Evolutionary conservation across 2,113 vertebrate species (phyloP), one percentile per base, ranked within the genome.

Genomic region (Copsychus sechellarum): DNA sequence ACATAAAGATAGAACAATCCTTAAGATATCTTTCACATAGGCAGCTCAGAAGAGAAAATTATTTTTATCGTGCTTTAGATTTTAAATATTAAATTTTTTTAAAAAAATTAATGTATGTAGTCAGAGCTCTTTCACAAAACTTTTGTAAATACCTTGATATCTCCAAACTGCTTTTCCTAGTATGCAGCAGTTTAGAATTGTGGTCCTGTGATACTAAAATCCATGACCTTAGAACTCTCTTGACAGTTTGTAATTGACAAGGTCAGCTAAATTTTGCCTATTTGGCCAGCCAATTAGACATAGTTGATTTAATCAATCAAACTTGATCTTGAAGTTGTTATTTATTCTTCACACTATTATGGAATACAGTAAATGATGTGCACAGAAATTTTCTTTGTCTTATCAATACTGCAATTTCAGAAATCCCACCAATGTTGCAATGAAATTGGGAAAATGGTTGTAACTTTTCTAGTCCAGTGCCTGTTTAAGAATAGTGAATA

Each of bases 81-180:
- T 61, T 56, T 50, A 72, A 60, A 84, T 33, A 11, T n/a, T 60
- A 40, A n/a, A n/a, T n/a, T n/a, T n/a, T n/a, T n/a, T n/a, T n/a
- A 26, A 7, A 51, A 22, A 78, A 73, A 14, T 40, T 40, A 53
- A n/a, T 26, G 0, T 33, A 26, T 3, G 0, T 29, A n/a, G 6
- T 47, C 11, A 8, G 31, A 60, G 26, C 31, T 47, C 8, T 42
- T 86, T 36, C 20, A 58, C 20, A 18, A 45, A 15, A n/a, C 23
- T 58, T 48, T 58, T 48, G 36, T n/a, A 81, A 57, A 62, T 31
- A 58, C 38, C 5, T 48, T 62, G 28, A 12, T 23, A 60, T 57
- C 14, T 50, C 64, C 38, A n/a, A 43, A 12, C 18, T 54, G 25
- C 38, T 76, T 71, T 29, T 81, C 5, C 12, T 73, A 38, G 13